Percentiles rank a stretch among this genome's conserved stretches.
Evolutionary conservation across 2,797 vertebrate genomes (phyloP).

Genomic region (Poeciliopsis turneri): DNA sequence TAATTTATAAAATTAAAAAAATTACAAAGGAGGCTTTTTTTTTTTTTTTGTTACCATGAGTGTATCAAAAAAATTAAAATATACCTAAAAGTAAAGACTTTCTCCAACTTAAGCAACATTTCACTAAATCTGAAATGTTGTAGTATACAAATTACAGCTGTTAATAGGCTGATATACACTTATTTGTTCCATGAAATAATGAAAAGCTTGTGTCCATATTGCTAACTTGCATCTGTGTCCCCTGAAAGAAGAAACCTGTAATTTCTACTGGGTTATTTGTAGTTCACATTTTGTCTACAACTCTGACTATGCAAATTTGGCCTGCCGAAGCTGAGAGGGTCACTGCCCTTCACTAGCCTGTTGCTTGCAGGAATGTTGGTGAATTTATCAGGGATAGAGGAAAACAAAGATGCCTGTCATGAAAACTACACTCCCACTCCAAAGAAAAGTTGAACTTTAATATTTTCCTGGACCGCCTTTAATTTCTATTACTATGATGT

Average conservation of each 20-base stretch:
- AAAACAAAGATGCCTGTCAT: not conserved
- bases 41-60: not conserved
- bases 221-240: not conserved
- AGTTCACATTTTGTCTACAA: not conserved
- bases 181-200: not conserved
- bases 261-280: not conserved
- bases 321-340: not conserved
- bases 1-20: not conserved
- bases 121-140: not conserved
- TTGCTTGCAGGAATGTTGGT: not conserved
- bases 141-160: not conserved
- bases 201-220: not conserved
- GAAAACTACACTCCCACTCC: not conserved
- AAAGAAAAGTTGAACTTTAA: not conserved
- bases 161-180: not conserved
- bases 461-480: not conserved
- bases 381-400: not conserved
- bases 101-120: not conserved
- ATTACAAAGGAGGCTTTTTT: not conserved
- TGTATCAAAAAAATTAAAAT: not conserved
- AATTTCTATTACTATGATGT: not conserved
- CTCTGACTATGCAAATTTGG: not conserved
- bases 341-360: not conserved
- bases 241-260: not conserved
- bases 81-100: not conserved